A percentile compares a stretch with the other conserved stretches of the same genome.
Evolutionary conservation across 1,140 invertebrate genomes (phyloP).

Genomic region (Ladona fulva): DNA sequence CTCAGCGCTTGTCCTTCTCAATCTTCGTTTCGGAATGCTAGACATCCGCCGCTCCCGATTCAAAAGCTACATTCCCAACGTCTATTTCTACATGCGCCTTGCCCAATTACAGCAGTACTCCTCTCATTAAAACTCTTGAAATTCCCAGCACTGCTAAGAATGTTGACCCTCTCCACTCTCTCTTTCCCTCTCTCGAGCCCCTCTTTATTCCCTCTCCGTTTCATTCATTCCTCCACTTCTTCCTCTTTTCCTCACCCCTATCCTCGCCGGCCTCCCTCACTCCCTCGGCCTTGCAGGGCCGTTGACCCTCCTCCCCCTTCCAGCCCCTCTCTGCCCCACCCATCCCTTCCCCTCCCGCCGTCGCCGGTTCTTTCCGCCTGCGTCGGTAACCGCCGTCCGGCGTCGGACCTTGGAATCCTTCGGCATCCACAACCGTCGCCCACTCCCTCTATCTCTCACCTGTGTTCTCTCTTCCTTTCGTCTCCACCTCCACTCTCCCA

Average conservation of each 20-base stretch:
- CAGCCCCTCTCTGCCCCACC: background rate
- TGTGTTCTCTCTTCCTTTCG: background rate
- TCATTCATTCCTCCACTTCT: background rate
- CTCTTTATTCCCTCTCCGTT: background rate
- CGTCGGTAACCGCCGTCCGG: too few relatives aligned
- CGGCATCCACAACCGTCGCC: background rate
- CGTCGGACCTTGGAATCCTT: background rate
- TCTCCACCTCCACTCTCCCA: background rate
- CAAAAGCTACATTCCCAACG: too few relatives aligned
- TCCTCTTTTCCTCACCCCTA: background rate
- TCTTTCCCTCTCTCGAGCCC: background rate
- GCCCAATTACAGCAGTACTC: too few relatives aligned
- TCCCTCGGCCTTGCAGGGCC: background rate
- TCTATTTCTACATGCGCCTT: too few relatives aligned
- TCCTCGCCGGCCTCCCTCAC: background rate
- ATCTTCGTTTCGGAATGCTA: too few relatives aligned
- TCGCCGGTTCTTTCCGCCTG: background rate
- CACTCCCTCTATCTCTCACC: background rate
- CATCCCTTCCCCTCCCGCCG: background rate
- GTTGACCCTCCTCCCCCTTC: background rate
- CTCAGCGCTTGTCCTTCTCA: too few relatives aligned
- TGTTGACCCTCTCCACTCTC: background rate
- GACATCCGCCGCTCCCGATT: too few relatives aligned
- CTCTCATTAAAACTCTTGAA: too few relatives aligned
- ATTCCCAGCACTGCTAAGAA: too few relatives aligned